Evolutionary conservation across 2,797 vertebrate species (phyloP), one percentile per base, ranked within the genome.

Genomic region (Odontamblyopus lacepedii): DNA sequence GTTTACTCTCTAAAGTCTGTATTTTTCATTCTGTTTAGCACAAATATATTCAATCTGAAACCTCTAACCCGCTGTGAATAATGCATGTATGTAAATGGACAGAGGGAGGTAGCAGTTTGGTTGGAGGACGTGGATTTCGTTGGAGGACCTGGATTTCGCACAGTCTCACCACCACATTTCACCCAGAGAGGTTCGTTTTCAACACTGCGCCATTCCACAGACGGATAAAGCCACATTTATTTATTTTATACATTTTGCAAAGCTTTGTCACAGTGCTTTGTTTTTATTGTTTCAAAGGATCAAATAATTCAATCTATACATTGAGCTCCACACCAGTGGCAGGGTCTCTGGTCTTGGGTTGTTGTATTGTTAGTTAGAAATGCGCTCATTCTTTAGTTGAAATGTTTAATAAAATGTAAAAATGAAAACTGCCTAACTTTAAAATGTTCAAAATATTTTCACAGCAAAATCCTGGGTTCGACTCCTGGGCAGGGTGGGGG

Each of bases 1-100:
- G n/a, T 44, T 44, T 64, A 44, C 11, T 41, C 32, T 63, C 35
- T 41, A 64, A 26, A 64, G n/a, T 9, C 35, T 6, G 63, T 44
- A 44, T 38, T 63, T 51, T 32, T 56, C 64, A 68, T 53, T 64
- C 19, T 63, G 62, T 26, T 63, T 63, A 41, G 44, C 55, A n/a
- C 57, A 71, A 70, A 63, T 70, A 69, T 63, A 7, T 76, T 56
- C 48, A 70, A 78, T 72, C 44, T 67, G 70, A 7, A 32, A 62
- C 68, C 63, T 53, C 48, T 70, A 68, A 64, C 32, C 30, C 19
- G 30, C 2, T n/a, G 66, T 62, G 35, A 76, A 74, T 68, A 67
- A 61, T 63, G 50, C 29, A 77, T 27, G 41, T n/a, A 16, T 23
- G 50, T 60, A 6, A 72, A 75, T 77, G 4, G 41, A 75, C 72